These are phyloP conservation scores for Petrolisthes manimaculis DNA, from an alignment of 2,888 invertebrate species.

Conservation along the genomic window DNA sequence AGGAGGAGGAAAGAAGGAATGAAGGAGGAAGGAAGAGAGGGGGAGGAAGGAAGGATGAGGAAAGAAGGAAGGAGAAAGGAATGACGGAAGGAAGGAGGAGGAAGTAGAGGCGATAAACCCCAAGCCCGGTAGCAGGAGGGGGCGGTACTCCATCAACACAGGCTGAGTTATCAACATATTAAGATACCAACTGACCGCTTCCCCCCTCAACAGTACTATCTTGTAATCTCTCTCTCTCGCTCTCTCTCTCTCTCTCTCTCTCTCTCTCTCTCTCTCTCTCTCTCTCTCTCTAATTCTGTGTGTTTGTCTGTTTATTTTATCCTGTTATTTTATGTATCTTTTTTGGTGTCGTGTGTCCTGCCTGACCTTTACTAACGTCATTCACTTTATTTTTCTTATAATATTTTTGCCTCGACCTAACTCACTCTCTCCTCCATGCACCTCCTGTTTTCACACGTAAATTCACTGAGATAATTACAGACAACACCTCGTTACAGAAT, in stretches of 20 bases:
- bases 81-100: background rate
- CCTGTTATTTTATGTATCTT: background rate
- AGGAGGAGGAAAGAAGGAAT: background rate
- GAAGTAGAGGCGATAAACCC: background rate
- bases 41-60: background rate
- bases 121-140: too few species aligned
- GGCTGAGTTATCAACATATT: slow-evolving; percentile 14
- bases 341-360: background rate
- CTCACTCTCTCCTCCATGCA: too few species aligned
- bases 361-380: too few species aligned
- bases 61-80: background rate
- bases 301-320: background rate
- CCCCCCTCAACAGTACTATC: background rate
- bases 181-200: background rate
- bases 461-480: too few species aligned
- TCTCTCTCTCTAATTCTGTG: too few species aligned
- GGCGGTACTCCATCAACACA: slow-evolving; percentile 13
- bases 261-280: background rate
- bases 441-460: too few species aligned
- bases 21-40: background rate
- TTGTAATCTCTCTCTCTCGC: background rate
- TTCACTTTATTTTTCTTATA: too few species aligned
- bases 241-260: too few species aligned
- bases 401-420: too few species aligned
- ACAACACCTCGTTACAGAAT: too few species aligned